phyloP scores from a whole-genome alignment of 2,797 vertebrate species.

The Agapornis canus region DNA sequence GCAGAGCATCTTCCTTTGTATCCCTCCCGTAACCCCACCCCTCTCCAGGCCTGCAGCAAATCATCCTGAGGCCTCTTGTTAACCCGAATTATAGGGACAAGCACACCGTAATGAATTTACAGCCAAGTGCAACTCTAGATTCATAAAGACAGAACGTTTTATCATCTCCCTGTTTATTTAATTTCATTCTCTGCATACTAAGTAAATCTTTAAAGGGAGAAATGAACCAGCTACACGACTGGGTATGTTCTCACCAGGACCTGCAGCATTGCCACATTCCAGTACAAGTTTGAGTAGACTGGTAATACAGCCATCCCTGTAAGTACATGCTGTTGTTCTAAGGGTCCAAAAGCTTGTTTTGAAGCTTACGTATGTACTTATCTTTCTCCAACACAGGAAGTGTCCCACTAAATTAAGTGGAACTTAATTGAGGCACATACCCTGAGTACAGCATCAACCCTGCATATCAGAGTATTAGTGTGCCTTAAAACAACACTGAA shows the following conservation, averaged over 20 bases:
- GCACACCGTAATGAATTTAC: background rate
- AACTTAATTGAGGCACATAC: background rate
- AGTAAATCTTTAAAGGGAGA: background rate
- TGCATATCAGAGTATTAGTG: background rate
- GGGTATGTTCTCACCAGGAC: background rate
- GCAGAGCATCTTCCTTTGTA: slow-evolving; percentile 11
- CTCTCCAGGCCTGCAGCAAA: background rate
- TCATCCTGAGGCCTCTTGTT: background rate
- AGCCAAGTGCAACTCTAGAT: background rate
- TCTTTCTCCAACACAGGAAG: background rate
- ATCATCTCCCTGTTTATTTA: background rate
- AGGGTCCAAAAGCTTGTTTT: background rate
- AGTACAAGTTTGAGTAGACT: background rate
- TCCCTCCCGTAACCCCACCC: background rate
- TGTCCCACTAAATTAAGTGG: background rate
- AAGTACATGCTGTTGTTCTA: background rate
- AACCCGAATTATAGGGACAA: background rate
- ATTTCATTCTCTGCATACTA: background rate
- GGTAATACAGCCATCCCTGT: background rate
- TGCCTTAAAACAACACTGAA: background rate
- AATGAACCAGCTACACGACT: background rate
- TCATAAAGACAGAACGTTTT: background rate
- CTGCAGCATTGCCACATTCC: background rate
- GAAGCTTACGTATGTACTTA: background rate
- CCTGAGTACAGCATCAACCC: background rate